Evolutionary conservation across 2,113 vertebrate species (phyloP), one percentile per base, ranked within the genome.

Genomic region (Crotalus tigris): DNA sequence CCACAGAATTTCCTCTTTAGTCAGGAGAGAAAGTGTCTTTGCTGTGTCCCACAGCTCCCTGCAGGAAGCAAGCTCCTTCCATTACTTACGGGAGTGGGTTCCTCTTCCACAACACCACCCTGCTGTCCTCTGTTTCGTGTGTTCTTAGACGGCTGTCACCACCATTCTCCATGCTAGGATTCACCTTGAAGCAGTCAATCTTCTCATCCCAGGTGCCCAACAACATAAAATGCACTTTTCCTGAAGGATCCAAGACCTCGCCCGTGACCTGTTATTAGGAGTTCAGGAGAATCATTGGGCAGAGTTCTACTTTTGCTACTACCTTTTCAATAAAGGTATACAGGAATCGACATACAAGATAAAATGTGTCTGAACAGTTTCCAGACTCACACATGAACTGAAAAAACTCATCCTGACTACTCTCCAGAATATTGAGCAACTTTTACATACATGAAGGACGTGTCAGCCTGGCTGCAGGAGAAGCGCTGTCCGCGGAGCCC

Each of bases 161-260:
- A 2, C 98, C 98, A 0, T 99, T 99, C 61, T 99, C 99, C 4
- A 98, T 98, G 0, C 96, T 44, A 91, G 97, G 97, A 55, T 97
- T 97, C 75, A 99, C 98, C 95, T 98, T 98, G 92, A 98, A 98
- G 92, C 98, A 99, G 94, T 99, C 99, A 98, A 99, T 99, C 97
- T 99, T 99, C 97, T 99, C 99, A 12, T 99, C 99, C 99, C 99
- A 99, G 0, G 99, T 99, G 21, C 99, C 99, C 51, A 99, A 97
- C 5, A 99, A 97, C 86, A 98, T 97, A 2, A 98, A 99, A 93
- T 99, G 99, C 29, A 98, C 98, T 96, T 98, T 99, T 17, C 99
- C 99, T 0, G 97, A 95, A 10, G 98, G 98, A 92, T 99, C 99
- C 0, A 97, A 98, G 90, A 99, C 99, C 64, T 99, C 99, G 3